Base-by-base conservation (phyloP, 2,113 vertebrate species). In the Mandrillus leucophaeus region DNA sequence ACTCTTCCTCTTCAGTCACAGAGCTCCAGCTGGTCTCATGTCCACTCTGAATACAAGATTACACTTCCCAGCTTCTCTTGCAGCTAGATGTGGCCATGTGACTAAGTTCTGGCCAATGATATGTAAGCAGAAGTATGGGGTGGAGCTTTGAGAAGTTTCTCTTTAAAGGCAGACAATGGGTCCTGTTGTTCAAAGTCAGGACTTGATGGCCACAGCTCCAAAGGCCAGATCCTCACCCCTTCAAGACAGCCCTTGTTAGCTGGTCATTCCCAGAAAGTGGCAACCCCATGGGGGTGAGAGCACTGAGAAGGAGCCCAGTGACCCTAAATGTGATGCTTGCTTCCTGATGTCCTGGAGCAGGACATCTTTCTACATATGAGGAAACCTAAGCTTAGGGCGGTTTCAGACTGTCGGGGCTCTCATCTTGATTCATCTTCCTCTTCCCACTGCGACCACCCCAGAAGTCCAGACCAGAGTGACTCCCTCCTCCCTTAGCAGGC, bases 51-150 rank as follows among this genome's bases (percentile, higher is more conserved):
- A 57, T 32, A 14, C 64, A 92, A 90, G 32, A 66, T 81, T 90
- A 22, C 12, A 43, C 23, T 78, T 83, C 83, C 50, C 57, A 96
- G 93, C 85, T 78, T 91, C 92, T 59, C 57, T 88, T 96, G 95
- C 52, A 93, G 85, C 64, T 43, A 91, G 30, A 27, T 64, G 38
- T 61, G 50, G 48, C 13, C 82, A 88, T 14, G 14, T 70, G 78
- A 88, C 88, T 76, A 45, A 30, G 43, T 64, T 80, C 68, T 94
- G 75, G 35, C 64, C 88, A 84, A 84, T 59, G 78, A 72, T 30
- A 30, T 48, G 5, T 72, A 40, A 80, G 38, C 35, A 76, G 50
- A 38, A 79, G 35, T 8, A 0, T 14, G 25, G 22, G 35, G 16
- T n/a, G n/a, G 66, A 38, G 35, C 43, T 95, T 88, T 52, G 30